Base-by-base conservation (phyloP, 2,797 vertebrate genomes). In the Ptychadena robeensis region DNA sequence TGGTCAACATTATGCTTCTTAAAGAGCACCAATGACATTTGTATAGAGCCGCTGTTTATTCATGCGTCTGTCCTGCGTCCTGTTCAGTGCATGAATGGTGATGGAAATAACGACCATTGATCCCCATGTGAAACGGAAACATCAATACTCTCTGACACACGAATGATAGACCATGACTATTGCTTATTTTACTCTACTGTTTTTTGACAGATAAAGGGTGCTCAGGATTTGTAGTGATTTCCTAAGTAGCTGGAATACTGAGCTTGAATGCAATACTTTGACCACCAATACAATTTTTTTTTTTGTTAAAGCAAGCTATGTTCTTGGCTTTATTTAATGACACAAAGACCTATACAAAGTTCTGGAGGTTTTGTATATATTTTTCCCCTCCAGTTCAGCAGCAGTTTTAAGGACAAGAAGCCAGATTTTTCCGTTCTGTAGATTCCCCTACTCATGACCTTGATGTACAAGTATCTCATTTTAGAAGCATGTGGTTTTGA, bases 401-500 rank as follows among this genome's bases (percentile, higher is more conserved):
- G 25, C 27, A 0, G n/a, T 67, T 34, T 34, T 9, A 2, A 35
- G 31, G 6, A 1, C 9, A 9, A 22, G 31, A 7, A 6, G 64
- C 35, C 18, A 8, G 25, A 66, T 14, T 53, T 12, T 44, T 0
- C 8, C 2, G 6, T 57, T 64, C 31, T 3, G 0, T 67, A n/a
- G 32, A 11, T 22, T 61, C 27, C 31, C 31, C 40, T 68, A 22
- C 40, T 53, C 18, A 2, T 74, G 82, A 75, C 77, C 82, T 84
- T 84, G 82, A 53, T 69, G 22, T 35, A 9, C 12, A 11, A 44
- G 32, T 61, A 44, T 80, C 82, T 79, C 59, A 40, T 79, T 40
- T 73, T 73, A 74, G 77, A 61, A 68, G 48, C 82, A 48, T 80
- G 82, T 59, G 70, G 82, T 75, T 84, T 80, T 15, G 1, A 37